These are phyloP conservation scores for Monarcha castaneiventris DNA, from an alignment of 2,113 vertebrate species.

Conservation along the genomic window DNA sequence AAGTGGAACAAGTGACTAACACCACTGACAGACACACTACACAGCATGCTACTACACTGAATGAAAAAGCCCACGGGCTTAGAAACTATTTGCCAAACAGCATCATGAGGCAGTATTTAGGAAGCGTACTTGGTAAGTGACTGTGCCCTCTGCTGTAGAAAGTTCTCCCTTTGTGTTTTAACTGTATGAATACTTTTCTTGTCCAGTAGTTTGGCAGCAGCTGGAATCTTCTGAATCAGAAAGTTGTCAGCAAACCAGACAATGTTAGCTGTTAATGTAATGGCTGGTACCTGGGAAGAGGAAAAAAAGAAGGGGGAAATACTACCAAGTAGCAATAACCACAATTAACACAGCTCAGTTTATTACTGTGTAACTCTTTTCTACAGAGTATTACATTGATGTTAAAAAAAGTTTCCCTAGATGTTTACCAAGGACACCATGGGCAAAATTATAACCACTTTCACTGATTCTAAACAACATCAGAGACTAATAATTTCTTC, in stretches of 20 bases:
- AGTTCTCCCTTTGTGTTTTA: conserved; percentile 85
- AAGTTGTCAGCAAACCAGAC: conserved; percentile 97
- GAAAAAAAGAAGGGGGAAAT: rapidly evolving
- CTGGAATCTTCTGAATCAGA: conserved; percentile 85
- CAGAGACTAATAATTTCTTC: background rate
- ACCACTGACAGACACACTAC: background rate
- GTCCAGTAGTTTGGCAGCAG: conserved; percentile 92
- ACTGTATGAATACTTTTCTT: conserved; percentile 89
- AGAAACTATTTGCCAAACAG: background rate
- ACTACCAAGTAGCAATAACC: background rate
- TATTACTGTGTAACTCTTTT: background rate
- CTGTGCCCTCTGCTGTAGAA: conserved; percentile 90
- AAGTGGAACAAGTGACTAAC: background rate
- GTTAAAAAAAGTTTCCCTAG: background rate
- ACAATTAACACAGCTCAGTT: background rate
- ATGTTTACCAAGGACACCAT: background rate
- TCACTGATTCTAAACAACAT: background rate
- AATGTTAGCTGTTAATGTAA: conserved; percentile 94
- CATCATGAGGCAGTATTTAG: background rate
- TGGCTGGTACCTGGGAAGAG: conserved; percentile 84
- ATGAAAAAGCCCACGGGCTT: background rate
- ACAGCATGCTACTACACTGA: background rate
- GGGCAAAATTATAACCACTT: background rate
- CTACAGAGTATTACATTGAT: background rate
- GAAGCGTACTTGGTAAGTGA: conserved; percentile 87